Evolutionary conservation across 1,140 invertebrate genomes (phyloP).

Genomic region (Musca domestica): DNA sequence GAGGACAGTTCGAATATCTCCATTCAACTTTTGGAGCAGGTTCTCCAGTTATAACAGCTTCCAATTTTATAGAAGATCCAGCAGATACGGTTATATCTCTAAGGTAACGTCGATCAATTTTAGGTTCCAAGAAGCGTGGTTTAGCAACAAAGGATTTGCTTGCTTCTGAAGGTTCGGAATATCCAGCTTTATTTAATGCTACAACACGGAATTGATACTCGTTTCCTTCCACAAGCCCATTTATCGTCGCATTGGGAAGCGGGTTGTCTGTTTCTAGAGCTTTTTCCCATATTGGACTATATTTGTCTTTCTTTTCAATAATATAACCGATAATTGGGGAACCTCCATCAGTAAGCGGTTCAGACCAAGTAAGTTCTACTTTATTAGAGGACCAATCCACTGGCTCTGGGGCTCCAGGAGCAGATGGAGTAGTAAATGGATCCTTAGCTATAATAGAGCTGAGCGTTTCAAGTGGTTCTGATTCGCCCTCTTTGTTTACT

Average conservation of each 20-base stretch:
- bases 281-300: constrained; percentile 89
- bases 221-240: constrained; percentile 91
- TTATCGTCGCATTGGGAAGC: constrained; percentile 71
- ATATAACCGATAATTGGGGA: constrained; percentile 92
- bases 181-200: constrained; percentile 92
- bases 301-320: constrained; percentile 96
- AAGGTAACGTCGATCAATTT: constrained; percentile 90
- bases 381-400: constrained; percentile 90
- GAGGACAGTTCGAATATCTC: constrained; percentile 68
- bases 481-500: constrained; percentile 94
- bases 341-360: constrained; percentile 82
- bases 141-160: constrained; percentile 90
- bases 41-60: constrained; percentile 88
- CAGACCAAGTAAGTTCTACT: constrained; percentile 82
- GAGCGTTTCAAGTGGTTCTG: constrained; percentile 91
- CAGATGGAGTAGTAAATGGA: constrained; percentile 81
- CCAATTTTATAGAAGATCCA: constrained; percentile 87
- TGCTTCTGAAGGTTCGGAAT: constrained; percentile 82
- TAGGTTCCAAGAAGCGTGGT: constrained; percentile 87
- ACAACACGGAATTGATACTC: constrained; percentile 98
- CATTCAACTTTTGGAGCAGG: constrained; percentile 88
- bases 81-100: constrained; percentile 86
- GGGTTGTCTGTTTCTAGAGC: constrained; percentile 75
- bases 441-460: constrained; percentile 93
- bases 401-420: constrained; percentile 81